A percentile compares a stretch with the other conserved stretches of the same genome.
These are phyloP conservation scores for Tragulus kanchil DNA, from an alignment of 2,113 vertebrate species.

Conservation along the genomic window DNA sequence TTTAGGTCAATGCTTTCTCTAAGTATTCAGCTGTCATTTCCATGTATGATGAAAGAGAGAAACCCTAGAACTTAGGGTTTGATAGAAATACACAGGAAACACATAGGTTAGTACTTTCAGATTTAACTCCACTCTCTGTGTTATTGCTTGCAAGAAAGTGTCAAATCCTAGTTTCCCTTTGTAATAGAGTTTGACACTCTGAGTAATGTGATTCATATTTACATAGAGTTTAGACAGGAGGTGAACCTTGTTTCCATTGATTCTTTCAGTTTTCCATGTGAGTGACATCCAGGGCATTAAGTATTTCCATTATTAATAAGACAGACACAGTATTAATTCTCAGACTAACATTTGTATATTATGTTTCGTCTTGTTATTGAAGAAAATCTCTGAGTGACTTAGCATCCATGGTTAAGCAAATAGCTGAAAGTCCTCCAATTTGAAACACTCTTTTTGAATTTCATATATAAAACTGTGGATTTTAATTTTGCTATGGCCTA, in stretches of 20 bases:
- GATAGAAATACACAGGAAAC: background rate
- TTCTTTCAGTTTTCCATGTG: slow-evolving; percentile 4
- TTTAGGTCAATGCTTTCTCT: slow-evolving; percentile 9
- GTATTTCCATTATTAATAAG: background rate
- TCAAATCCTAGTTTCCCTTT: background rate
- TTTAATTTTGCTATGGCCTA: slow-evolving; percentile 27
- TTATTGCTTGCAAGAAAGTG: slow-evolving; percentile 32
- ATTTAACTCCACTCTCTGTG: background rate
- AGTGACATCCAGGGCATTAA: background rate
- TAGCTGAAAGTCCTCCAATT: slow-evolving; percentile 8
- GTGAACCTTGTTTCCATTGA: background rate
- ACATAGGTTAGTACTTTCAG: background rate
- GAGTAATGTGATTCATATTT: slow-evolving; percentile 40
- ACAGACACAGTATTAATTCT: slow-evolving; percentile 48
- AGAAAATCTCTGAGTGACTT: slow-evolving; percentile 64
- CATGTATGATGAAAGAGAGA: background rate
- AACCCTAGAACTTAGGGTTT: slow-evolving; percentile 9
- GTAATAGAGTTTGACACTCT: slow-evolving; percentile 6
- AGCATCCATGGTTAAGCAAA: slow-evolving; percentile 64
- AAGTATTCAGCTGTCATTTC: slow-evolving; percentile 53
- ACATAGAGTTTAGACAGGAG: background rate
- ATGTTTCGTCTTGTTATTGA: slow-evolving; percentile 26
- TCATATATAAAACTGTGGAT: background rate
- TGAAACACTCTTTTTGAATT: slow-evolving; percentile 51
- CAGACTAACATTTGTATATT: slow-evolving; percentile 31